Conservation (phyloP, 2,113 vertebrate species). For the Marmota flaviventris region DNA sequence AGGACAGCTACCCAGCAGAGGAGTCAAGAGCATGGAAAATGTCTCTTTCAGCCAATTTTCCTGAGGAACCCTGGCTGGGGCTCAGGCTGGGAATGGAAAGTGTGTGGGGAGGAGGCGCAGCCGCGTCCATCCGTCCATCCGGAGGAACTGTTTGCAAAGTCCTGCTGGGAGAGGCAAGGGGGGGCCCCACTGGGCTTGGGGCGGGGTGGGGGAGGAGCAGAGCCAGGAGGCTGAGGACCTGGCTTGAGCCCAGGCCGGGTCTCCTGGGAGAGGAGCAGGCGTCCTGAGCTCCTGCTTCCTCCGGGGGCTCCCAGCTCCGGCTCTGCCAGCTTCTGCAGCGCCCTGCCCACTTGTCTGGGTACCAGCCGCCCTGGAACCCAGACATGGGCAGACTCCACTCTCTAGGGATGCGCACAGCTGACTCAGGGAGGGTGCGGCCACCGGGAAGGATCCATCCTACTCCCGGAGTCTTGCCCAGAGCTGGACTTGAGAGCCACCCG, state of each 20-base stretch:
- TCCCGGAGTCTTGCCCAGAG: background rate
- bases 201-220: background rate
- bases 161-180: slow-evolving; percentile 40
- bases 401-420: background rate
- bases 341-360: slow-evolving; percentile 40
- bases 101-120: slow-evolving; percentile 75
- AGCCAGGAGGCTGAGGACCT: background rate
- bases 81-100: slow-evolving; percentile 82
- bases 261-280: slow-evolving; percentile 60
- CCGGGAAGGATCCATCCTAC: background rate
- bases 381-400: background rate
- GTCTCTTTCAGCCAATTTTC: slow-evolving; percentile 81
- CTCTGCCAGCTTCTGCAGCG: slow-evolving; percentile 11
- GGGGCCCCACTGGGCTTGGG: background rate
- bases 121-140: slow-evolving; percentile 61
- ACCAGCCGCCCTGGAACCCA: slow-evolving; percentile 31
- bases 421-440: background rate
- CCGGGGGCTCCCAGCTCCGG: background rate
- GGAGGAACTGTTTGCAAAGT: slow-evolving; percentile 70
- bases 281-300: slow-evolving; percentile 57
- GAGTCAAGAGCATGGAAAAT: slow-evolving; percentile 82
- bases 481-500: background rate
- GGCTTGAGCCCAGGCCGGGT: slow-evolving; percentile 39
- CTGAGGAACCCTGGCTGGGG: slow-evolving; percentile 75
- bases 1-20: slow-evolving; percentile 71